Conservation (phyloP, 37 sponge, comb jelly and placozoan species). For the Ianthella basta region DNA sequence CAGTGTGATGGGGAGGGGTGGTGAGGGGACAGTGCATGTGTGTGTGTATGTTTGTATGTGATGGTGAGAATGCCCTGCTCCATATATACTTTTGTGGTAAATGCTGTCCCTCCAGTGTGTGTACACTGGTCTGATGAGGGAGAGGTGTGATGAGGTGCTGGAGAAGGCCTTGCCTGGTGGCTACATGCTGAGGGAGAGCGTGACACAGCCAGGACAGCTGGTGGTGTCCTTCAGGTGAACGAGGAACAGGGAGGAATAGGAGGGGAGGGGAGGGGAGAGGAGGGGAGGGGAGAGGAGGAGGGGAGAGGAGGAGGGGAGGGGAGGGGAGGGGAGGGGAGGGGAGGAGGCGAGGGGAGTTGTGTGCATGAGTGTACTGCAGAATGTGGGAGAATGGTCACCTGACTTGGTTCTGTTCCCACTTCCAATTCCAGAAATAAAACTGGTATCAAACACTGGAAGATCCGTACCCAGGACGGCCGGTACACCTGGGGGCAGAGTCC, state of each 20-base stretch:
- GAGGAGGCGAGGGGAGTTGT: no score
- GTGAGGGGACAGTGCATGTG: no score
- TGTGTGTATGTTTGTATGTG: not conserved
- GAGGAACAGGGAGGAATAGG: no score
- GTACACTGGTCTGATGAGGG: slow-evolving; percentile 52
- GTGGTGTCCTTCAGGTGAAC: slow-evolving; percentile 71
- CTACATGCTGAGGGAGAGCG: slow-evolving; percentile 58
- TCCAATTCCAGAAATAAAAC: slow-evolving; percentile 51
- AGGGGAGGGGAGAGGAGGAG: no score
- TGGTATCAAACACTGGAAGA: slow-evolving; percentile 85
- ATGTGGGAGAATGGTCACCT: not conserved
- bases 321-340: no score
- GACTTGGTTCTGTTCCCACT: not conserved
- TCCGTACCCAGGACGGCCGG: slow-evolving; percentile 49
- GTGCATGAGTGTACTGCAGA: not conserved
- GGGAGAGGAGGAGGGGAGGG: no score
- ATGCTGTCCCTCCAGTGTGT: no score
- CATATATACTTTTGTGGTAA: no score
- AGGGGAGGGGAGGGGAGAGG: no score
- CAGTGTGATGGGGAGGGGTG: no score
- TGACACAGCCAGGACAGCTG: slow-evolving; percentile 20
- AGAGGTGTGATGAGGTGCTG: slow-evolving; percentile 56
- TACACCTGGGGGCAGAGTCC: slow-evolving; percentile 61
- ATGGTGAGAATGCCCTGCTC: no score
- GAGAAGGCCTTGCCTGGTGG: slow-evolving; percentile 71